These are phyloP conservation scores for Pipistrellus pipistrellus DNA, from an alignment of 2,797 vertebrate species.

Conservation along the genomic window DNA sequence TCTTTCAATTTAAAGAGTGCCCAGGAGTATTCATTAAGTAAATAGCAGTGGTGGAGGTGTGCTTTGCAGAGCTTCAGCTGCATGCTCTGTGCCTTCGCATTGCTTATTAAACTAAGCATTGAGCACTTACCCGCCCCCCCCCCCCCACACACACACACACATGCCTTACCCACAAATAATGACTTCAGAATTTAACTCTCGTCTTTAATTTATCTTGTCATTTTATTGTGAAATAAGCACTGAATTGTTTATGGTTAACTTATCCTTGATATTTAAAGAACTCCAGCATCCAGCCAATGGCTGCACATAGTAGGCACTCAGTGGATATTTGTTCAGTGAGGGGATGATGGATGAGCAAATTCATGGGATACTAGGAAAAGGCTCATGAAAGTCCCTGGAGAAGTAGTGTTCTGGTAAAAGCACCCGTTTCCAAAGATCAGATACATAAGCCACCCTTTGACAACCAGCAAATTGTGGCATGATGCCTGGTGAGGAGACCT, in stretches of 20 bases:
- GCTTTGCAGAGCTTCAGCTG: conserved; percentile 74
- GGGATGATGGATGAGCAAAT: neutral
- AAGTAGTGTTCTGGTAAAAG: neutral
- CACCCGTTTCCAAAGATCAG: neutral
- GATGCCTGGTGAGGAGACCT: neutral
- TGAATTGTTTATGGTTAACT: neutral
- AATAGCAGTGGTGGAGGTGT: conserved; percentile 83
- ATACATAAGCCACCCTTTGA: neutral
- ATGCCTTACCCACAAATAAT: conserved; percentile 20
- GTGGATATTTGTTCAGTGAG: no score
- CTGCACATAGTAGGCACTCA: neutral
- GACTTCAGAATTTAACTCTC: conserved; percentile 40
- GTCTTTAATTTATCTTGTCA: conserved; percentile 44
- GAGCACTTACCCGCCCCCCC: neutral
- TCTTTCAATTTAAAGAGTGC: conserved; percentile 86
- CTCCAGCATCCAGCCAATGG: neutral
- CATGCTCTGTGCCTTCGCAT: neutral
- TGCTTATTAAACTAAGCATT: conserved; percentile 77
- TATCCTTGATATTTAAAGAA: neutral
- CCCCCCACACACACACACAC: no score
- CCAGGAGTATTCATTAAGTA: conserved; percentile 89
- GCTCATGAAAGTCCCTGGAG: neutral
- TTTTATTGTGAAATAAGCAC: neutral
- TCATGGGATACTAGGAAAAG: rapidly evolving
- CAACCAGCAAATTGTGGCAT: neutral